Conservation (phyloP, 2,888 invertebrate genomes). For the Hirtodrosophila confusa region DNA sequence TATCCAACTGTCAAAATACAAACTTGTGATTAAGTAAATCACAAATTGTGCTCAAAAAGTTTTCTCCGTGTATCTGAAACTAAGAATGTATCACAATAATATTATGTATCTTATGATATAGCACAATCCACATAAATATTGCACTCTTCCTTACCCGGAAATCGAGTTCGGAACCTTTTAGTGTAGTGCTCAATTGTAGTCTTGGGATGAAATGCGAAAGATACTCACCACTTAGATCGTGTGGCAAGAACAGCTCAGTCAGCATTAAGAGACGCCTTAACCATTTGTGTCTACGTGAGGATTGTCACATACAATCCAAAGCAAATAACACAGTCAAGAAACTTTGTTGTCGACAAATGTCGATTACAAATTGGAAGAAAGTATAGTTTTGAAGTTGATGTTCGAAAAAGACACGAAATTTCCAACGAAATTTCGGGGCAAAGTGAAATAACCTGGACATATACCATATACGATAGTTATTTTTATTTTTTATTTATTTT, state of each 20-base stretch:
- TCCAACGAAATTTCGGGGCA: slow-evolving; percentile 17
- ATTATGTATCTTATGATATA: too few relatives aligned
- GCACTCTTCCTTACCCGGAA: too few relatives aligned
- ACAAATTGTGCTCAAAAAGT: too few relatives aligned
- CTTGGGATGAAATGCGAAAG: too few relatives aligned
- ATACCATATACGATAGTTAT: background rate
- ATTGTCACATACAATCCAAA: slow-evolving; percentile 23
- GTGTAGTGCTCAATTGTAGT: too few relatives aligned
- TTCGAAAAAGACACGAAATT: slow-evolving; percentile 10
- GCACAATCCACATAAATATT: slow-evolving; percentile 1
- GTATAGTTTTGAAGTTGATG: slow-evolving; percentile 16
- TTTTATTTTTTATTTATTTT: background rate
- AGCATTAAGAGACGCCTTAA: too few relatives aligned
- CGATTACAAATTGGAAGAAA: slow-evolving; percentile 49
- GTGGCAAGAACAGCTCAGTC: background rate
- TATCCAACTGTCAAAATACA: too few relatives aligned
- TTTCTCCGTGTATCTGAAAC: too few relatives aligned
- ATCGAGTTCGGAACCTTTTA: too few relatives aligned
- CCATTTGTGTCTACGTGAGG: slow-evolving; percentile 39
- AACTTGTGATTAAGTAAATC: too few relatives aligned
- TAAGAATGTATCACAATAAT: too few relatives aligned
- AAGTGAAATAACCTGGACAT: slow-evolving; percentile 8
- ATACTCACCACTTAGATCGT: background rate
- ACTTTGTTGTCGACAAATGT: slow-evolving; percentile 18
- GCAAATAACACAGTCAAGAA: slow-evolving; percentile 7